Evolutionary conservation across 1,140 invertebrate species (phyloP), one percentile per base, ranked within the genome.

Genomic region (Ptiloglossa arizonensis): DNA sequence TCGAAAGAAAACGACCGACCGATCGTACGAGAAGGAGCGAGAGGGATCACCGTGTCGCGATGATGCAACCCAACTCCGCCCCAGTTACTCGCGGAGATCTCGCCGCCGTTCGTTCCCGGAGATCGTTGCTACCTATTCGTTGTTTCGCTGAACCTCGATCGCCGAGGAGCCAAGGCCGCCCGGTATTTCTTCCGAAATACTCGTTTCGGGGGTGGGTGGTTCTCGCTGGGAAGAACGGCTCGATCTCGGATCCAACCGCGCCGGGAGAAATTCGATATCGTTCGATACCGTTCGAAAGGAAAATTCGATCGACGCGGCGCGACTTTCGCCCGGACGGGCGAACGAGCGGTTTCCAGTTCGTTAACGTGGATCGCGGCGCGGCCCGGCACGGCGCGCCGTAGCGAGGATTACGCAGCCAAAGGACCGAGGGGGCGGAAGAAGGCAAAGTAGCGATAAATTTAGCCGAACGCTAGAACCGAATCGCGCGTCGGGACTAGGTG

Each of bases 41-140:
- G 48, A 38, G 77, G 54, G 48, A 62, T 35, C 35, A 84, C 84
- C 72, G 78, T 80, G 72, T 72, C 78, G 54, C 68, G 79, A 44
- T 90, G 89, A 89, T 88, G 89, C 86, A 90, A 89, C 83, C 79
- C 69, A 88, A 88, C 89, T 90, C 88, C 89, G 88, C 89, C 89
- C 89, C 82, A 89, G 89, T 88, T 90, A 89, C 88, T 82, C 82
- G 78, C 77, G 75, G 82, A 78, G 71, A 69, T 73, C 67, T 80
- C 56, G 81, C 63, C 56, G 46, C 70, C 81, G 86, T 85, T 87
- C 87, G 83, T 79, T 87, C 44, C 67, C 63, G 74, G 75, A 73
- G 81, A 87, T 80, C 77, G 68, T 71, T 81, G 85, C 87, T 88
- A 88, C 84, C 88, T 89, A 87, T 88, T 87, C 86, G 87, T 90